Conservation (phyloP, 2,888 invertebrate species). For the Lasius platythorax region DNA sequence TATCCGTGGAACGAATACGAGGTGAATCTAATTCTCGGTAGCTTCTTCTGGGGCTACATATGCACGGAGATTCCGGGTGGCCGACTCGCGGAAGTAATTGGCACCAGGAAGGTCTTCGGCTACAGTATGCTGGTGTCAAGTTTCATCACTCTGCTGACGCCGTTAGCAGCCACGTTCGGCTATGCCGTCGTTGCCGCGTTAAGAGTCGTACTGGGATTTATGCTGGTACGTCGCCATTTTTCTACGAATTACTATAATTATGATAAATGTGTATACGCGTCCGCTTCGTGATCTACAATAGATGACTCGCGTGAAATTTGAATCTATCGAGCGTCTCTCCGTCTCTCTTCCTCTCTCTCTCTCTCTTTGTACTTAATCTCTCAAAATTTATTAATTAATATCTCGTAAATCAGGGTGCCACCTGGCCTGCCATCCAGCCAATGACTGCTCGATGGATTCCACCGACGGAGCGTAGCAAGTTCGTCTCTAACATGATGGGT, state of each 20-base stretch:
- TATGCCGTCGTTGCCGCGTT: slow-evolving; percentile 91
- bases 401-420: slow-evolving; percentile 89
- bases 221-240: slow-evolving; percentile 87
- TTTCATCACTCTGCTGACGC: slow-evolving; percentile 93
- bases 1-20: slow-evolving; percentile 93
- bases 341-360: slow-evolving; percentile 29
- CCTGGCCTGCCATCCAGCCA: slow-evolving; percentile 97
- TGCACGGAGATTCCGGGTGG: slow-evolving; percentile 96
- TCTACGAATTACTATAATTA: background rate
- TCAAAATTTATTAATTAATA: slow-evolving; percentile 69
- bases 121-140: slow-evolving; percentile 95
- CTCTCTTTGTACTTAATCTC: slow-evolving; percentile 15
- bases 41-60: slow-evolving; percentile 97
- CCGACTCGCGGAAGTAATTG: slow-evolving; percentile 93
- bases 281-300: slow-evolving; percentile 11
- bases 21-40: slow-evolving; percentile 93
- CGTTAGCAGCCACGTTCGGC: slow-evolving; percentile 91
- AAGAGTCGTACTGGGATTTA: slow-evolving; percentile 92
- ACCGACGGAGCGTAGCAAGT: slow-evolving; percentile 96
- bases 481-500: slow-evolving; percentile 97
- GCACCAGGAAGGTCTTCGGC: slow-evolving; percentile 94
- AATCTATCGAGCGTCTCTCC: slow-evolving; percentile 45
- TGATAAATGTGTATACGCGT: background rate
- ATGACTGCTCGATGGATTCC: slow-evolving; percentile 98
- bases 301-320: background rate